Evolutionary conservation across 92 coral and sea anemone species (phyloP), one percentile per base, ranked within the genome.

Genomic region (Actinostola sp.): DNA sequence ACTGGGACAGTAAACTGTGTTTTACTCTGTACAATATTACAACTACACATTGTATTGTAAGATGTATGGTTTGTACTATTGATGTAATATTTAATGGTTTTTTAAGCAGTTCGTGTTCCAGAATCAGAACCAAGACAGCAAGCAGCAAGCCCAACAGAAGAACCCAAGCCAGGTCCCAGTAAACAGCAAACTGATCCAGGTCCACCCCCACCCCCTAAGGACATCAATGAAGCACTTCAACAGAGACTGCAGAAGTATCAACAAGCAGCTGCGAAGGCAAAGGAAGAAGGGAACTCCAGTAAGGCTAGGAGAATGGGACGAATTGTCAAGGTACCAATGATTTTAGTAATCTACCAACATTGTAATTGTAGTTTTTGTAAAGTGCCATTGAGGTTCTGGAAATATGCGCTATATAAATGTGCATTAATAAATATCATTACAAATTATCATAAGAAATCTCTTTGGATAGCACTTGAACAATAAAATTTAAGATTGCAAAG

Each of bases 261-360:
- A 59, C 76, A 86, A 15, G 98, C 88, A 2, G 88, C 88, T 13
- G 81, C 82, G 19, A 89, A 93, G 33, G 93, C 98, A 14, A 88
- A 90, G 70, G 79, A 87, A 36, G 98, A 93, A 73, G 98, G 82
- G 56, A 93, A 85, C 53, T 66, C 88, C 25, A 68, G 97, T 29
- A 93, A 93, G 64, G 97, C 92, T 0, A 89, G 98, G 67, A 84
- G 98, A 78, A 93, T 93, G 98, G 93, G 87, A 8, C 81, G 98
- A 68, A 88, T 93, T 78, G 92, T 91, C 26, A 93, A 93, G 96
- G 98, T 93, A 30, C 26, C 82, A 14, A 14, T 29, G 12, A 13
- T 32, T 15, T 31, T 52, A 14, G 1, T 59, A 20, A 61, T n/a
- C n/a, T n/a, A n/a, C n/a, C n/a, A n/a, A n/a, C 41, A 19, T 13